A percentile compares a stretch with the other conserved stretches of the same genome.
phyloP scores from a whole-genome alignment of 1,140 invertebrate species.

The Samia ricini region DNA sequence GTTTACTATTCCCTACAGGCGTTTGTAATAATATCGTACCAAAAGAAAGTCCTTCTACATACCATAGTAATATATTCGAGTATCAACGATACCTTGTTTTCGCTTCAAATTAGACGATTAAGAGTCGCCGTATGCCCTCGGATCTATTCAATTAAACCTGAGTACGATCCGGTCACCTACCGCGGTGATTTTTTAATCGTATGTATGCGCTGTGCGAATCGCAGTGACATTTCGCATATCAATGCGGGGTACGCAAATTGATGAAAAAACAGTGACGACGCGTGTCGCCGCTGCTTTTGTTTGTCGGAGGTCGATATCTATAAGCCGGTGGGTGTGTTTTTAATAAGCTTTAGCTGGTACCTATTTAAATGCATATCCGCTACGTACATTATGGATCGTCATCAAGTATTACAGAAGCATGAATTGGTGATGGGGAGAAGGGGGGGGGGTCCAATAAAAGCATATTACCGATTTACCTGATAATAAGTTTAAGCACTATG shows the following conservation, averaged over 20 bases:
- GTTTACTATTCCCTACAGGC: conserved; percentile 57
- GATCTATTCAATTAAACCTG: conserved; percentile 75
- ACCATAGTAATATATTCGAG: conserved; percentile 69
- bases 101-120: conserved; percentile 76
- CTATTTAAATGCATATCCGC: too few relatives aligned
- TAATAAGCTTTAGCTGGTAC: background rate
- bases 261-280: conserved; percentile 57
- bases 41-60: conserved; percentile 75
- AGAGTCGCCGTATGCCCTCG: conserved; percentile 59
- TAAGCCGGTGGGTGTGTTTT: conserved; percentile 26
- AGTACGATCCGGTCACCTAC: conserved; percentile 66
- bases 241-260: conserved; percentile 61
- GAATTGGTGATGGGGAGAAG: too few relatives aligned
- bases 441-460: too few relatives aligned
- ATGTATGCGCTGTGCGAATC: conserved; percentile 71
- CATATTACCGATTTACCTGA: too few relatives aligned
- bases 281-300: conserved; percentile 49
- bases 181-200: conserved; percentile 73
- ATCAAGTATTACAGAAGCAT: too few relatives aligned
- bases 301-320: conserved; percentile 13
- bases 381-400: too few relatives aligned
- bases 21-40: conserved; percentile 59
- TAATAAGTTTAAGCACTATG: too few relatives aligned
- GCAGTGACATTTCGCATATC: conserved; percentile 68
- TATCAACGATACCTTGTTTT: conserved; percentile 66